Evolutionary conservation across 2,888 invertebrate species (phyloP).

Genomic region (Lampropteryx suffumata): DNA sequence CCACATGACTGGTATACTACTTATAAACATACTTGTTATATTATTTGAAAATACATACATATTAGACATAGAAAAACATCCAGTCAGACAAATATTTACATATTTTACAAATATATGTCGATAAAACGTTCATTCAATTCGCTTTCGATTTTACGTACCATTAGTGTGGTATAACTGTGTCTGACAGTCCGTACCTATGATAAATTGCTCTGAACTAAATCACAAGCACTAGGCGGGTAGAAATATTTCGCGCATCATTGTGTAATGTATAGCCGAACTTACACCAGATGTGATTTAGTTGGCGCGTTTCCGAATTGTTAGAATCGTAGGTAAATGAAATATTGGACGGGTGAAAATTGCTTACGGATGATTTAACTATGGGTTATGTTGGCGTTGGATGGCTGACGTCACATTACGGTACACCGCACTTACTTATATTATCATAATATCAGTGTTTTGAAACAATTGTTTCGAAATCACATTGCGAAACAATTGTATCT

Average conservation of each 20-base stretch:
- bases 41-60: too few relatives aligned
- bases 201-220: conserved; percentile 63
- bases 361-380: neutral
- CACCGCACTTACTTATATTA: too few relatives aligned
- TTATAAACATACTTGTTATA: too few relatives aligned
- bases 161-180: conserved; percentile 35
- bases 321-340: conserved; percentile 6
- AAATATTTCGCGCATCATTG: conserved; percentile 62
- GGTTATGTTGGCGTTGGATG: too few relatives aligned
- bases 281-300: conserved; percentile 22
- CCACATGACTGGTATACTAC: too few relatives aligned
- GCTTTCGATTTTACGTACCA: conserved; percentile 2
- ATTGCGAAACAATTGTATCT: too few relatives aligned
- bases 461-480: too few relatives aligned
- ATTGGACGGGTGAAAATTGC: neutral
- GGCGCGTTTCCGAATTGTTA: conserved; percentile 34
- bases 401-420: too few relatives aligned
- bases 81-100: too few relatives aligned
- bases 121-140: neutral
- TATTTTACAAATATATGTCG: neutral
- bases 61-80: too few relatives aligned
- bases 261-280: conserved; percentile 57
- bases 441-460: too few relatives aligned
- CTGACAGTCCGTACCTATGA: conserved; percentile 61
- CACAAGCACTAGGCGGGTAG: conserved; percentile 45